Base-by-base conservation (phyloP, 2,888 invertebrate genomes). In the Cosmopolites sordidus region DNA sequence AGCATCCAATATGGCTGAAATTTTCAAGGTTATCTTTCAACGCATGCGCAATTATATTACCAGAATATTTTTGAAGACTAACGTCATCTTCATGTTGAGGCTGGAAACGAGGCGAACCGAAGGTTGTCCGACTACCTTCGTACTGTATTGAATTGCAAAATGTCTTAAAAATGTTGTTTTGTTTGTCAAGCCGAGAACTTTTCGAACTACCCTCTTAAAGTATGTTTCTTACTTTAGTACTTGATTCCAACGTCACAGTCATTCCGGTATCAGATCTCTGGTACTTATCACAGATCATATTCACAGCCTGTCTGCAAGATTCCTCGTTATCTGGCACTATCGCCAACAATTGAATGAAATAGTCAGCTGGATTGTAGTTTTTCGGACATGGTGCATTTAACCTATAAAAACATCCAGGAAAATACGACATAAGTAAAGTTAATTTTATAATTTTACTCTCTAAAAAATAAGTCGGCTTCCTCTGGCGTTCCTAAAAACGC, bases 351-450 rank as follows among this genome's bases (percentile, higher is more conserved):
- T 94, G 90, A 43, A 97, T 88, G 73, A 89, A 95, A 73, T 90
- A 92, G 74, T 97, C 96, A 0, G 94, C 94, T 1, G 95, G 95
- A 71, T 95, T 96, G 75, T 90, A 94, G 71, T 93, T 93, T 2
- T 81, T 82, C 0, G 95, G 95, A 70, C 92, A 92, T 0, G 85
- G 83, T 9, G 88, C 87, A 16, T 90, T 89, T 62, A 90, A 73
- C 27, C 92, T 92, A 63, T 27, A 70, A 43, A n/a, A 18, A 43
- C 6, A 43, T 6, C 17, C 22, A 17, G 22, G 5, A 14, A 4
- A 40, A 40, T 40, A 40, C 14, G 38, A 9, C 6, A 14, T 5
- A 38, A 38, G 38, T 38, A 14, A 27, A 27, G 9, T 6, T 27
- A 27, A 27, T 6, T 27, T 6, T 14, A 15, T 43, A 39, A 44